A percentile compares a stretch with the other conserved stretches of the same genome.
Conservation (phyloP, 1,140 invertebrate genomes). For the Pachypeltis micranthus region DNA sequence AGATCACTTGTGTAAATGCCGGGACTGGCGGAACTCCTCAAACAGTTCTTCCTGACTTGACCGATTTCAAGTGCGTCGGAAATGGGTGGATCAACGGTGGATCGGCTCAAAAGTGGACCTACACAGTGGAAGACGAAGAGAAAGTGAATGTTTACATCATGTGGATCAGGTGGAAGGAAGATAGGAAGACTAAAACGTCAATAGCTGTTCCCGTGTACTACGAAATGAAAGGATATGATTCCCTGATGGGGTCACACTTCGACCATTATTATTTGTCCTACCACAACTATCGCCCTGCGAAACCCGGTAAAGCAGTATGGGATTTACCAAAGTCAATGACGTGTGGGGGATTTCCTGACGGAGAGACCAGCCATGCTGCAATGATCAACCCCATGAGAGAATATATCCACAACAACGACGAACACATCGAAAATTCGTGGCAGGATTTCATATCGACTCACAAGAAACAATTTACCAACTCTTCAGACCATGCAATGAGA, state of each 20-base stretch:
- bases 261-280: conserved; percentile 90
- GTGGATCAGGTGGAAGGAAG: conserved; percentile 55
- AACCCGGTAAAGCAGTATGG: background rate
- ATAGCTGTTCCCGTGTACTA: conserved; percentile 58
- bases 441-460: conserved; percentile 63
- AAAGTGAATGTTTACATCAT: conserved; percentile 80
- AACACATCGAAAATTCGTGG: conserved; percentile 68
- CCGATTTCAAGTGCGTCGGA: conserved; percentile 51
- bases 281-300: conserved; percentile 32
- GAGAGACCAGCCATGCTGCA: conserved; percentile 59
- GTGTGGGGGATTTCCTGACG: conserved; percentile 76
- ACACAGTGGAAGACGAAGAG: conserved; percentile 50
- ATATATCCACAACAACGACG: conserved; percentile 60
- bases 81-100: conserved; percentile 51
- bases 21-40: conserved; percentile 67
- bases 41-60: conserved; percentile 67
- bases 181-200: background rate
- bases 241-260: conserved; percentile 82
- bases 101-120: conserved; percentile 60
- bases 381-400: conserved; percentile 90
- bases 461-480: conserved; percentile 49
- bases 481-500: conserved; percentile 52
- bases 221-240: conserved; percentile 87
- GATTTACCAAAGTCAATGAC: conserved; percentile 43
- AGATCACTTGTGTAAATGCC: conserved; percentile 68